Conservation (phyloP, 2,113 vertebrate species). For the Apodemus speciosus region DNA sequence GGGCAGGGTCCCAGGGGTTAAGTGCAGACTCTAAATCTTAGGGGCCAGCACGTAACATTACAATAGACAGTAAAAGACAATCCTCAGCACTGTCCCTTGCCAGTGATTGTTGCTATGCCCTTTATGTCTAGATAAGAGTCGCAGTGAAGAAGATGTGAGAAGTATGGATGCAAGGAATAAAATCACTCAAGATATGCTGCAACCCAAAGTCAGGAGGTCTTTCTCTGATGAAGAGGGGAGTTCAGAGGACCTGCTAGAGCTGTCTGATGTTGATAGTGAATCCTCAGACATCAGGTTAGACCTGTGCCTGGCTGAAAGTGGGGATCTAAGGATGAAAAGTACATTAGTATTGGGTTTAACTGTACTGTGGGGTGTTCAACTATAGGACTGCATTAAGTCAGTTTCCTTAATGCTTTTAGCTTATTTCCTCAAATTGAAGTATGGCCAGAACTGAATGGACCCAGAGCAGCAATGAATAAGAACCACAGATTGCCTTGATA, state of each 20-base stretch:
- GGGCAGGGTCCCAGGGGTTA: too few relatives aligned
- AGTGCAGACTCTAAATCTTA: too few relatives aligned
- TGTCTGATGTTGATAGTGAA: conserved; percentile 97
- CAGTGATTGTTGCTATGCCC: background rate
- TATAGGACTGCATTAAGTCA: background rate
- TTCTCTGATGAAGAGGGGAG: conserved; percentile 97
- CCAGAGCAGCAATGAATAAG: background rate
- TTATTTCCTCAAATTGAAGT: background rate
- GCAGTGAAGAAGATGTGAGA: conserved; percentile 93
- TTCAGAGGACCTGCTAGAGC: conserved; percentile 95
- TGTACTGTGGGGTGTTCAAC: background rate
- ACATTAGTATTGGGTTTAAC: too few relatives aligned
- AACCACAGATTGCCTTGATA: accelerated
- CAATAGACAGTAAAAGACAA: too few relatives aligned
- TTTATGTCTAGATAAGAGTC: conserved; percentile 90
- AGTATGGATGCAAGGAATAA: conserved; percentile 97
- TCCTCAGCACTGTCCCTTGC: background rate
- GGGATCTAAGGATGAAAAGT: background rate
- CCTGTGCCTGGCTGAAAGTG: too few relatives aligned
- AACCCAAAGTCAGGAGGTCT: conserved; percentile 93
- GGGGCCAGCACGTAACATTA: too few relatives aligned
- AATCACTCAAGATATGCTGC: conserved; percentile 98
- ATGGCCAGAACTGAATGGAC: background rate
- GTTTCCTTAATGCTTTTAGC: background rate
- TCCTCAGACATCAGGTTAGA: conserved; percentile 93